Conservation (phyloP, 1,140 invertebrate genomes). For the Euschistus heros region DNA sequence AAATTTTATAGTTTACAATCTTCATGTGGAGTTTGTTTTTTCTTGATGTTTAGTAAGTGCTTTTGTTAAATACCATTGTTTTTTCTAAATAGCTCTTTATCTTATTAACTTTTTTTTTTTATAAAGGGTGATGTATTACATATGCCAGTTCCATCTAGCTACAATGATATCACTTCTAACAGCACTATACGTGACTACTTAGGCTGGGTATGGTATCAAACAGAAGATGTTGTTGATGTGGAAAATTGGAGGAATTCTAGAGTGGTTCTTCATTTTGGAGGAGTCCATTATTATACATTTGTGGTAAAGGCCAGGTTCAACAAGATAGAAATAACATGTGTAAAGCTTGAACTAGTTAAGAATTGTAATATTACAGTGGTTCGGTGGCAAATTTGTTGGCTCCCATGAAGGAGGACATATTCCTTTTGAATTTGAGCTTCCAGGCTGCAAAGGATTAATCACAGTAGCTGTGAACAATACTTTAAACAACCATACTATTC, state of each 20-base stretch:
- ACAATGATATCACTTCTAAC: constrained; percentile 86
- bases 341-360: neutral
- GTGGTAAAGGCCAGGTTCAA: constrained; percentile 35
- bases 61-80: neutral
- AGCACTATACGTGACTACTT: constrained; percentile 74
- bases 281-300: constrained; percentile 41
- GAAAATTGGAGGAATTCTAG: constrained; percentile 34
- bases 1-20: neutral
- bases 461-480: constrained; percentile 58
- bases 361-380: constrained; percentile 37
- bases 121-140: constrained; percentile 43
- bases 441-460: constrained; percentile 34
- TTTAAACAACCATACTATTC: constrained; percentile 40
- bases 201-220: constrained; percentile 49
- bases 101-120: constrained; percentile 12
- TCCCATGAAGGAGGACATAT: constrained; percentile 51
- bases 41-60: neutral
- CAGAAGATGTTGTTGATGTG: constrained; percentile 35
- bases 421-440: constrained; percentile 49
- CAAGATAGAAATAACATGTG: neutral
- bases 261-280: constrained; percentile 41
- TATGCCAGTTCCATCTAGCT: constrained; percentile 81
- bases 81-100: neutral
- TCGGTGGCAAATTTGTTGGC: constrained; percentile 43
- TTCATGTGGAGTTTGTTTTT: neutral